Evolutionary conservation across 1,140 invertebrate species (phyloP), one percentile per base, ranked within the genome.

Genomic region (Pachyrhynchus sulphureomaculatus): DNA sequence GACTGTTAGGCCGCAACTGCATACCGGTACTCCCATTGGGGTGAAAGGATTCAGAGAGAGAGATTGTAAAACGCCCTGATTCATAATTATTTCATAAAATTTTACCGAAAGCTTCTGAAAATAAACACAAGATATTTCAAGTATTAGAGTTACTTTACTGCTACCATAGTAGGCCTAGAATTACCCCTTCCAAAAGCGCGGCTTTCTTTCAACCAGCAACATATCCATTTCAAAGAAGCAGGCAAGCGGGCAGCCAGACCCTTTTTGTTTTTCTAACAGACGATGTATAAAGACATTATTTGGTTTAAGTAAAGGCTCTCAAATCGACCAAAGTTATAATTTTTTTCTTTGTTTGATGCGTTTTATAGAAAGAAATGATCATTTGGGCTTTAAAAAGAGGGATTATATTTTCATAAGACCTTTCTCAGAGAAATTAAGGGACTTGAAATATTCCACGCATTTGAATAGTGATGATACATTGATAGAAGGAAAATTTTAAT

Each of bases 401-500:
- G n/a, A 1, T 6, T 4, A 5, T 37, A 2, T 42, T 32, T 47
- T 5, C 26, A 47, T 47, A 47, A 47, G 44, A 2, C 1, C 12
- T 8, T 54, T 39, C 37, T 54, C 24, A 15, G 21, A 18, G 33
- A 52, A 52, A 60, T 52, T 52, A 60, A 52, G 23, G 47, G 20
- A 24, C 36, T 60, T 32, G 32, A 60, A 37, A 49, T 18, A 15
- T 15, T 48, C 44, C 37, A 49, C 56, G 56, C 29, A 13, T 53
- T 37, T 48, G 52, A 55, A 49, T 49, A 41, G 44, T 17, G 44
- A 48, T 53, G 60, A 62, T 37, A 37, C 41, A 47, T 54, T 32
- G 49, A 54, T 29, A 53, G 18, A 54, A 62, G 34, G 48, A 51
- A 15, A 55, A 37, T 62, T 62, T 62, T 62, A 62, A 62, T 62